phyloP scores from a whole-genome alignment of 2,888 invertebrate species.

The Parnassius apollo region DNA sequence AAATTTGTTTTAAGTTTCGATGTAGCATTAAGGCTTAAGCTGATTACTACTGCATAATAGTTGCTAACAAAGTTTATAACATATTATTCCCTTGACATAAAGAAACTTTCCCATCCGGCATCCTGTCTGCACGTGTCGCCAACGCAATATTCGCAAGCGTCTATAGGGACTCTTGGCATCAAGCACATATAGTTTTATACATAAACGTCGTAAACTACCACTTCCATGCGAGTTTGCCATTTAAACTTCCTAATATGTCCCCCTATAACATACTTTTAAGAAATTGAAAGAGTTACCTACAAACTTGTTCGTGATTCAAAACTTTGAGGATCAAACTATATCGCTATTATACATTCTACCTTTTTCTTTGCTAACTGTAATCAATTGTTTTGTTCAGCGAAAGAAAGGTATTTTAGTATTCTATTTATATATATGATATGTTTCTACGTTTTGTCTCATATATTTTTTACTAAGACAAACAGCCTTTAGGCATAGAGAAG shows the following conservation, averaged over 20 bases:
- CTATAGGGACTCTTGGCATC: slow-evolving; percentile 3
- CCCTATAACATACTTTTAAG: slow-evolving; percentile 16
- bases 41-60: too few species aligned
- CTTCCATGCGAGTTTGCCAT: slow-evolving; percentile 3
- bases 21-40: too few species aligned
- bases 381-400: background rate
- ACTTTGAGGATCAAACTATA: slow-evolving; percentile 10
- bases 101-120: background rate
- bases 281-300: slow-evolving; percentile 14
- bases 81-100: slow-evolving; percentile 5
- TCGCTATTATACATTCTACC: background rate
- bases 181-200: background rate
- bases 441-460: too few species aligned
- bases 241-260: slow-evolving; percentile 9
- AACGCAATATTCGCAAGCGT: slow-evolving; percentile 3
- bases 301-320: slow-evolving; percentile 5
- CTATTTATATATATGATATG: background rate
- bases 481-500: too few species aligned
- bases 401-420: background rate
- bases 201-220: slow-evolving; percentile 2
- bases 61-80: slow-evolving; percentile 1
- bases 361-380: slow-evolving; percentile 6
- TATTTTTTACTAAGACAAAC: too few species aligned
- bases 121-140: background rate
- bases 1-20: too few species aligned